Evolutionary conservation across 2,113 vertebrate species (phyloP), one percentile per base, ranked within the genome.

Genomic region (Oreochromis niloticus): DNA sequence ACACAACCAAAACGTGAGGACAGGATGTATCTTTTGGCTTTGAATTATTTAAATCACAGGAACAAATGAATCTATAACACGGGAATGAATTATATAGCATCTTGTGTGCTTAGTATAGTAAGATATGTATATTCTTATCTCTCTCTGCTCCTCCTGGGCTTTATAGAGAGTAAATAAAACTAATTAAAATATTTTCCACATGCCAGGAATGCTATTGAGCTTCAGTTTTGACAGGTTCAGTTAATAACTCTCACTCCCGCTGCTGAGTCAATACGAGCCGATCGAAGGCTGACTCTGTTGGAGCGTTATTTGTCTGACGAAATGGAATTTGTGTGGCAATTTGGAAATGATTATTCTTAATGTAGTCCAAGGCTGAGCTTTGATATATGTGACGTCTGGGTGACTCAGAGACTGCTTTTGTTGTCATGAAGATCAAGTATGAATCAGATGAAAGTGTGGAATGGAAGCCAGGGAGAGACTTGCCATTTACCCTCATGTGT

Each of bases 361-460:
- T 73, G 68, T 24, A 57, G 82, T 61, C 83, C 59, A 68, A 81
- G 80, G 85, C 92, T 92, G 54, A 22, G 88, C 82, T 91, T 89
- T 92, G 84, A 88, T 82, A 83, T 41, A 71, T 57, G 27, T 83
- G 87, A 90, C 32, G 36, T 88, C 83, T 75, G 50, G 27, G 59
- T 41, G 91, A 93, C 80, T 93, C 86, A 43, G 59, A 85, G 68
- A 16, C 85, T 83, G 86, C 84, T 73, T 91, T 88, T 80, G 84
- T 89, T 87, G 88, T 89, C 87, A 61, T 19, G 24, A 86, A 78
- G 89, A 87, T 93, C 79, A 46, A 81, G 80, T 83, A 79, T 93
- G 90, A 93, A 90, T 86, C 89, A 91, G 88, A 92, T 94, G 89
- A 94, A 95, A 95, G 93, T 80, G 80, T 52, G 84, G 82, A 80